phyloP scores from a whole-genome alignment of 1,140 invertebrate species.

The Heliothis subflexa region DNA sequence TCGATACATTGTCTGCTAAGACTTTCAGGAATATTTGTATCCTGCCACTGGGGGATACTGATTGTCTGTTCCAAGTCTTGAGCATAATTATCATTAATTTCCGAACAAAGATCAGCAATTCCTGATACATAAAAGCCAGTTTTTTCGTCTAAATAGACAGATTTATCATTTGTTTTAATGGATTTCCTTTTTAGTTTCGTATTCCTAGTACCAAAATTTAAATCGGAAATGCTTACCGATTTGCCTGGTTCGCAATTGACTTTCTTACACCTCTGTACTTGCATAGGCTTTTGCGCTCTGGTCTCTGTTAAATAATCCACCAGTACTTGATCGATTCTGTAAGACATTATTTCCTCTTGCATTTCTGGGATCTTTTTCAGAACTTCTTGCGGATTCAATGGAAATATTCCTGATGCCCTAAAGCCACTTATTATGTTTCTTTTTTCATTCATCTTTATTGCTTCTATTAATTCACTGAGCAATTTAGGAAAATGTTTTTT shows the following conservation, averaged over 20 bases:
- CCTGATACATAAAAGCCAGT: background rate
- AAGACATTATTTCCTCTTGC: background rate
- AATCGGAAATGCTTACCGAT: background rate
- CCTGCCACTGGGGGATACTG: background rate
- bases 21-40: background rate
- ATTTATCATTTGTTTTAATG: too few species aligned
- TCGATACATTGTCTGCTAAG: background rate
- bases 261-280: background rate
- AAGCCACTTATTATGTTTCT: background rate
- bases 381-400: background rate
- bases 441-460: background rate
- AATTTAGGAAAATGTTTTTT: background rate
- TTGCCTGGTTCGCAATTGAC: background rate
- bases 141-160: background rate
- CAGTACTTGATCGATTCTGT: background rate
- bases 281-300: background rate
- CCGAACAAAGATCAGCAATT: background rate
- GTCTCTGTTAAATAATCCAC: background rate
- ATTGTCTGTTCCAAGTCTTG: background rate
- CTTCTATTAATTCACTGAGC: background rate
- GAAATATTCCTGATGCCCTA: background rate
- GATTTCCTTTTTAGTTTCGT: background rate
- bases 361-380: background rate
- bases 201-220: background rate
- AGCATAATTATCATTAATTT: background rate